Evolutionary conservation across 2,113 vertebrate genomes (phyloP).

Genomic region (Melozone crissalis): DNA sequence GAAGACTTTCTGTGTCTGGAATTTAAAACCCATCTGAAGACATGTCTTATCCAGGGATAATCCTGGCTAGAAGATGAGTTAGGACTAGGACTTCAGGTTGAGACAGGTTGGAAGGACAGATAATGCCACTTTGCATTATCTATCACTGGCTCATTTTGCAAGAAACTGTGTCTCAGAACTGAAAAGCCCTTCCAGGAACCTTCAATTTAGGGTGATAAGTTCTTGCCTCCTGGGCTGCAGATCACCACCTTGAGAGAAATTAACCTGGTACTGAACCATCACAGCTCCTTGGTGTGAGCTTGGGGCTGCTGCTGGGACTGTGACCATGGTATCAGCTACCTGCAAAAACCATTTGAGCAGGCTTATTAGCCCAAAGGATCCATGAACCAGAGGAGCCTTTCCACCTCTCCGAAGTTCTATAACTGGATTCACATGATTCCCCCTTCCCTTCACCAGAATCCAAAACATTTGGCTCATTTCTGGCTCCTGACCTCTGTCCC

Average conservation of each 20-base stretch:
- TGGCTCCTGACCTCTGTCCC: background rate
- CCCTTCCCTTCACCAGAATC: background rate
- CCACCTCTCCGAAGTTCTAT: background rate
- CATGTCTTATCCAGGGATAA: background rate
- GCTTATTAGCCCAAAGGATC: background rate
- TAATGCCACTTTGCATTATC: background rate
- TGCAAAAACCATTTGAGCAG: background rate
- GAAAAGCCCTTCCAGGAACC: background rate
- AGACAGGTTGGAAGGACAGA: background rate
- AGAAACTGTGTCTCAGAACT: background rate
- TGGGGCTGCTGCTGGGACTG: background rate
- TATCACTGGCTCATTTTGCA: background rate
- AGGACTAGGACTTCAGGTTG: background rate
- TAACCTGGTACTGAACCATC: background rate
- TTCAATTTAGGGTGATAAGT: background rate
- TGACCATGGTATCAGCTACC: background rate
- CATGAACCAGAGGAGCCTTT: background rate
- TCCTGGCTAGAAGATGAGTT: background rate
- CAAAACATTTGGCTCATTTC: background rate
- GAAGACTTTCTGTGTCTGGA: background rate
- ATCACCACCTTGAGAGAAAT: fast-evolving
- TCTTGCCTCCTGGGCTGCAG: background rate
- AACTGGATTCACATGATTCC: background rate
- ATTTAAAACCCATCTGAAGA: background rate
- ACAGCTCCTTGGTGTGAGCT: background rate